Percentiles rank a stretch among this genome's conserved stretches.
These are phyloP conservation scores for Ceuthmochares aereus DNA, from an alignment of 2,113 vertebrate genomes.

Conservation along the genomic window DNA sequence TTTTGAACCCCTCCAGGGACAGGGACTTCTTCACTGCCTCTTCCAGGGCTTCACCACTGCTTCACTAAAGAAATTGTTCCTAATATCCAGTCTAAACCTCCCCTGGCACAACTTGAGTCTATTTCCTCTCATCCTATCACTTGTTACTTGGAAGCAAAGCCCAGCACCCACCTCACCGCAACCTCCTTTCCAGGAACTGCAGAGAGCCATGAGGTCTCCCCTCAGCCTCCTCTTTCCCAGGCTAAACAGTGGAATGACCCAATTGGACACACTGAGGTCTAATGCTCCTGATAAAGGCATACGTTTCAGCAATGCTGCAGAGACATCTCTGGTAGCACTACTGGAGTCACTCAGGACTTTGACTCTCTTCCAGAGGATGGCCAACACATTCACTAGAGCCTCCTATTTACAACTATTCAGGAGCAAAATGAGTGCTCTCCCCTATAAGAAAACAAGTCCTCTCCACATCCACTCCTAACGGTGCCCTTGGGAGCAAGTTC, in stretches of 20 bases:
- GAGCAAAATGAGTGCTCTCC: background rate
- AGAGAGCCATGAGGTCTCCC: no score
- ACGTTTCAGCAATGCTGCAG: background rate
- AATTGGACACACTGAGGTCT: background rate
- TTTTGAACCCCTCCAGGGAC: no score
- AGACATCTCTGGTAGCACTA: background rate
- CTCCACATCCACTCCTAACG: background rate
- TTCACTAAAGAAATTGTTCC: no score
- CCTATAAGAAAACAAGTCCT: background rate
- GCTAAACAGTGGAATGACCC: background rate
- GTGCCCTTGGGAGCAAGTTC: background rate
- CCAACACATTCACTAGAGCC: background rate
- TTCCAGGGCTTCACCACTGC: no score
- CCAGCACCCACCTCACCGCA: no score
- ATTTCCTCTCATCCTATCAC: no score
- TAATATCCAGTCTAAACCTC: no score
- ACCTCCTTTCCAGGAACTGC: no score
- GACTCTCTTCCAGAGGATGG: background rate
- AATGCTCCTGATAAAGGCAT: background rate
- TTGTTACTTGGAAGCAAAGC: no score
- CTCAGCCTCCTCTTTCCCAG: no score
- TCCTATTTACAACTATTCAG: background rate
- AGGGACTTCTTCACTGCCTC: no score
- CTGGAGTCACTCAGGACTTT: background rate
- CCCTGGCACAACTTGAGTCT: no score